phyloP scores from a whole-genome alignment of 2,888 invertebrate species.

The Temnothorax unifasciatus region DNA sequence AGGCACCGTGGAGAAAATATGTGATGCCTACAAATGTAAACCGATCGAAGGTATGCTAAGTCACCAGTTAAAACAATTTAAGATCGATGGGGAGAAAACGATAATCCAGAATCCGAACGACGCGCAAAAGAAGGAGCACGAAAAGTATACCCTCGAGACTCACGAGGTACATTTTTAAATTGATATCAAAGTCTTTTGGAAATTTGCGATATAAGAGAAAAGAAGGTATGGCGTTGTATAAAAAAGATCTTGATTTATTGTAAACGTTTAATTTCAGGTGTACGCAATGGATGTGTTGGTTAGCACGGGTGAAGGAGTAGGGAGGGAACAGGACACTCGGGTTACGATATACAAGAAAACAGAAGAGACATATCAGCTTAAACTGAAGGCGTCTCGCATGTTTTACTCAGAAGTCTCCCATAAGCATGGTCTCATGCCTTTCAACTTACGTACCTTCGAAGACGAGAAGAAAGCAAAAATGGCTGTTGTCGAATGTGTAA shows the following conservation, averaged over 20 bases:
- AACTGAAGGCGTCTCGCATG: slow-evolving; percentile 98
- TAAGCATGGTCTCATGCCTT: slow-evolving; percentile 98
- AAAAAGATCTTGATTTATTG: not conserved
- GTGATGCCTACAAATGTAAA: slow-evolving; percentile 97
- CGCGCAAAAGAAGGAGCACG: slow-evolving; percentile 98
- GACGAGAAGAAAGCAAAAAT: slow-evolving; percentile 99
- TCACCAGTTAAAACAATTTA: slow-evolving; percentile 98
- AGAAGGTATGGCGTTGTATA: too few species aligned
- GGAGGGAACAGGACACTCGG: slow-evolving; percentile 96
- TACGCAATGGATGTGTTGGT: slow-evolving; percentile 99
- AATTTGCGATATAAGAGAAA: not conserved
- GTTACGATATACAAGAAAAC: slow-evolving; percentile 99
- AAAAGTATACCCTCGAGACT: slow-evolving; percentile 97
- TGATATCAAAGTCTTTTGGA: not conserved
- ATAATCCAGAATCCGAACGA: slow-evolving; percentile 99
- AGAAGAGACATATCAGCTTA: slow-evolving; percentile 98
- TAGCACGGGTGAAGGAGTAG: slow-evolving; percentile 97
- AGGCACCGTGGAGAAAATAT: slow-evolving; percentile 96
- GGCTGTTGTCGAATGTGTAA: slow-evolving; percentile 99
- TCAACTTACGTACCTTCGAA: slow-evolving; percentile 97
- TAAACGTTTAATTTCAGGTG: slow-evolving; percentile 84
- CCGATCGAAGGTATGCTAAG: slow-evolving; percentile 98
- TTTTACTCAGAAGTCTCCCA: slow-evolving; percentile 95
- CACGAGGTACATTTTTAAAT: slow-evolving; percentile 90
- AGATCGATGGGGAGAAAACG: slow-evolving; percentile 99